Conservation (phyloP, 53 echinoderm and acorn worm species). For the Pentamera pediparva region DNA sequence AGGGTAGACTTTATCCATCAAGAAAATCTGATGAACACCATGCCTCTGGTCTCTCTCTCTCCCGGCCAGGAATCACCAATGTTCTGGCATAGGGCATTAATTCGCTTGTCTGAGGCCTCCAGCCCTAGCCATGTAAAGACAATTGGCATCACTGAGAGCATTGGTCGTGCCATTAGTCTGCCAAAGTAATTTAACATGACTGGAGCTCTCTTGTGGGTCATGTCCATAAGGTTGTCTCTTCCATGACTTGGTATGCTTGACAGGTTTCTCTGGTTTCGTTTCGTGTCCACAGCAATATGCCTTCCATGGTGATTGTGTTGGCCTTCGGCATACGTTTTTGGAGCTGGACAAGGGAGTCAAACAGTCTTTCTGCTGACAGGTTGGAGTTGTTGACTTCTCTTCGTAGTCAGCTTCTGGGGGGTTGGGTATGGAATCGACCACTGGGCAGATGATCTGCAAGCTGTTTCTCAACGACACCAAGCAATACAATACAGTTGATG, state of each 20-base stretch:
- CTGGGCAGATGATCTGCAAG: not conserved
- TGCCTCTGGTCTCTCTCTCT: no score
- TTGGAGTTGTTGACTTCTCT: constrained; percentile 7
- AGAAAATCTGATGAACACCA: no score
- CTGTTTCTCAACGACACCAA: constrained; percentile 12
- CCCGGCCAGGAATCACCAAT: no score
- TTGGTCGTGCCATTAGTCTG: no score
- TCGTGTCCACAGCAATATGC: constrained; percentile 1
- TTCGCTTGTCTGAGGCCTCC: no score
- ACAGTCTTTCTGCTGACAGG: constrained; percentile 9
- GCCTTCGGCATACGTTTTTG: constrained; percentile 18
- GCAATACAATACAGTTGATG: constrained; percentile 1
- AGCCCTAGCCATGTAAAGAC: no score
- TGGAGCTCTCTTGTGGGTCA: constrained; percentile 14
- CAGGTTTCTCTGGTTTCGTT: not conserved
- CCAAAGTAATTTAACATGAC: not conserved
- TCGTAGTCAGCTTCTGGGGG: not conserved
- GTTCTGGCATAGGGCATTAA: no score
- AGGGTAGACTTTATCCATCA: no score
- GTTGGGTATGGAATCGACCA: not conserved
- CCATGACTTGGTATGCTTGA: not conserved
- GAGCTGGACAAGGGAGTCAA: not conserved
- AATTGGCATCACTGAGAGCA: no score
- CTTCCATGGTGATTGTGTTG: constrained; percentile 16
- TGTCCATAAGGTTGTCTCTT: not conserved